Percentiles rank a stretch among this genome's conserved stretches.
phyloP scores from a whole-genome alignment of 1,140 invertebrate species.

The Trinorchestia longiramus region DNA sequence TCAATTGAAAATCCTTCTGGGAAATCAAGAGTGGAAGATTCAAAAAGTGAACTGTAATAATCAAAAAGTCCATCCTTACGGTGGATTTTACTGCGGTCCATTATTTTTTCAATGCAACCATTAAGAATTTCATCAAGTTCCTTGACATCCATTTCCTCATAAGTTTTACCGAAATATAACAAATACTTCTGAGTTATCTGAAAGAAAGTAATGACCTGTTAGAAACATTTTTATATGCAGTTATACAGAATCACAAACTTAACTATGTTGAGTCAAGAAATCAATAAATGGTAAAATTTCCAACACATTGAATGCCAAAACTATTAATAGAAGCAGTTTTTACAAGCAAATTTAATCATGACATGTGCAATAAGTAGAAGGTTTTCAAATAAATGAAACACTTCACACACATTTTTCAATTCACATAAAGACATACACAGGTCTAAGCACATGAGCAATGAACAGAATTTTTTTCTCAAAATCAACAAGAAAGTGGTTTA shows the following conservation, averaged over 20 bases:
- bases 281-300: neutral
- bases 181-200: neutral
- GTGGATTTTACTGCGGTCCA: neutral
- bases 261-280: neutral
- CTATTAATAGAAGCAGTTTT: neutral
- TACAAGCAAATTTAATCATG: neutral
- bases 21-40: neutral
- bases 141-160: neutral
- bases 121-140: slow-evolving; percentile 16
- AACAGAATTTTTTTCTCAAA: no score
- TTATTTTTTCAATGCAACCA: slow-evolving; percentile 3
- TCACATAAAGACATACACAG: no score
- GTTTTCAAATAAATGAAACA: no score
- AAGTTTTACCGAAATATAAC: neutral
- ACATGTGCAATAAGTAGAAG: neutral
- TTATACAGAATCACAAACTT: neutral
- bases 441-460: no score
- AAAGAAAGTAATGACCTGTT: neutral
- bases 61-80: neutral
- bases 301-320: neutral
- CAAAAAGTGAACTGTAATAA: slow-evolving; percentile 11
- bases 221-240: neutral
- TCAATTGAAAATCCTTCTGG: neutral
- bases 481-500: no score
- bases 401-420: neutral